These are phyloP conservation scores for Brachionus manjavacas DNA, from an alignment of 1,140 invertebrate species.

Conservation along the genomic window DNA sequence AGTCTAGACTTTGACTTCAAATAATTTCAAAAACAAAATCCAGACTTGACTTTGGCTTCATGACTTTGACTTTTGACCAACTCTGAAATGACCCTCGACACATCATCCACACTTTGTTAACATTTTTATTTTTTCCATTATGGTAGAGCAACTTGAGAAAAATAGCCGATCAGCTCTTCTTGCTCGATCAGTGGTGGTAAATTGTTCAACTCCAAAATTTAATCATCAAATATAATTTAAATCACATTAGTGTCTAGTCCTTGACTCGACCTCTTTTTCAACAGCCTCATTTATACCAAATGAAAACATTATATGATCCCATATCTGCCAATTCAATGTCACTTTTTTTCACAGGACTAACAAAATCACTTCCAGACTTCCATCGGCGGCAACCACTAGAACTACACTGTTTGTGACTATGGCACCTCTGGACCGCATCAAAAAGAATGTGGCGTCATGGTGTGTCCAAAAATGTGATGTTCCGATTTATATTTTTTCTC, in stretches of 20 bases:
- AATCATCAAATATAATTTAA: conserved; percentile 80
- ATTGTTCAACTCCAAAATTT: conserved; percentile 73
- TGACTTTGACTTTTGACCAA: too few species aligned
- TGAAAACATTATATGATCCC: conserved; percentile 51
- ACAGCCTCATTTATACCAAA: background rate
- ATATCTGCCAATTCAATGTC: conserved; percentile 79
- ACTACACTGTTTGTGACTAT: conserved; percentile 88
- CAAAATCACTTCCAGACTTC: too few species aligned
- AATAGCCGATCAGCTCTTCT: too few species aligned
- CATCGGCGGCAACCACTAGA: conserved; percentile 91
- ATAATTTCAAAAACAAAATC: conserved; percentile 69
- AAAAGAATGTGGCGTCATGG: conserved; percentile 87
- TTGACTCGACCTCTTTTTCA: background rate
- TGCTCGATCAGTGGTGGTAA: too few species aligned
- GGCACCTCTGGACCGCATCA: conserved; percentile 88
- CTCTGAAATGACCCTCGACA: too few species aligned
- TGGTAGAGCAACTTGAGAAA: too few species aligned
- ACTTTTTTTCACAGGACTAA: too few species aligned
- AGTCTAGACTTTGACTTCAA: background rate
- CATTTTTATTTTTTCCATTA: too few species aligned
- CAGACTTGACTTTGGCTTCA: conserved; percentile 84
- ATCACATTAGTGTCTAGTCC: conserved; percentile 75
- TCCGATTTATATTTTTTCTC: background rate
- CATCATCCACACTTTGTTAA: too few species aligned
- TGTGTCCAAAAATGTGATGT: too few species aligned